These are phyloP conservation scores for Lithophane ornitopus DNA, from an alignment of 2,888 invertebrate species.

Conservation along the genomic window DNA sequence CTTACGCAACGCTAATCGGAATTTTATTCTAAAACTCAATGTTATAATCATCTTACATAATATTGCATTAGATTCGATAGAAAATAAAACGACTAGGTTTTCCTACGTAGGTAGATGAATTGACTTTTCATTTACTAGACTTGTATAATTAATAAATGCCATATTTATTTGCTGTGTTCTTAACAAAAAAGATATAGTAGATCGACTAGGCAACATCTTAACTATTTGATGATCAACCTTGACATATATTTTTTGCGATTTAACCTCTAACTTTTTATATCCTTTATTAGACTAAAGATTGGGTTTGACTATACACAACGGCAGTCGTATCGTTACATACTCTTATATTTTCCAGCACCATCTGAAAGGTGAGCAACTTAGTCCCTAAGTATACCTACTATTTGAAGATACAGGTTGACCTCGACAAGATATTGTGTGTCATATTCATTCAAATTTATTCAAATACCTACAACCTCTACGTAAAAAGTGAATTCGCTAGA, in stretches of 20 bases:
- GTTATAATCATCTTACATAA: conserved; percentile 57
- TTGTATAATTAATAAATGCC: neutral
- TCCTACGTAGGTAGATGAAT: neutral
- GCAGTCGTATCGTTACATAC: conserved; percentile 4
- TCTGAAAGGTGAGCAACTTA: conserved; percentile 53
- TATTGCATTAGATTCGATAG: conserved; percentile 24
- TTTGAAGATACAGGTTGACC: conserved; percentile 74
- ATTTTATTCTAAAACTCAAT: conserved; percentile 53
- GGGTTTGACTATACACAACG: conserved; percentile 38
- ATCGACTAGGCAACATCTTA: neutral
- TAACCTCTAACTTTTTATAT: conserved; percentile 19
- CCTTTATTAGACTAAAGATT: conserved; percentile 25
- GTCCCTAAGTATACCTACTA: conserved; percentile 19
- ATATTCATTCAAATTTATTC: conserved; percentile 57
- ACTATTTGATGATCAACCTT: conserved; percentile 27
- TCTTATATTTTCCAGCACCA: conserved; percentile 27
- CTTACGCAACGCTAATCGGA: conserved; percentile 52
- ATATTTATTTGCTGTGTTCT: neutral
- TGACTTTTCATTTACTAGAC: neutral
- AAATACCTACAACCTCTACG: conserved; percentile 22
- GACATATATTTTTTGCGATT: conserved; percentile 35
- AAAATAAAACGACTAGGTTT: conserved; percentile 17
- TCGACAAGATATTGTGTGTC: conserved; percentile 59
- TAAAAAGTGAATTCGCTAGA: conserved; percentile 16
- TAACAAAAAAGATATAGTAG: neutral